Base-by-base conservation (phyloP, 1,140 invertebrate species). In the Drosophila ogumai region DNA sequence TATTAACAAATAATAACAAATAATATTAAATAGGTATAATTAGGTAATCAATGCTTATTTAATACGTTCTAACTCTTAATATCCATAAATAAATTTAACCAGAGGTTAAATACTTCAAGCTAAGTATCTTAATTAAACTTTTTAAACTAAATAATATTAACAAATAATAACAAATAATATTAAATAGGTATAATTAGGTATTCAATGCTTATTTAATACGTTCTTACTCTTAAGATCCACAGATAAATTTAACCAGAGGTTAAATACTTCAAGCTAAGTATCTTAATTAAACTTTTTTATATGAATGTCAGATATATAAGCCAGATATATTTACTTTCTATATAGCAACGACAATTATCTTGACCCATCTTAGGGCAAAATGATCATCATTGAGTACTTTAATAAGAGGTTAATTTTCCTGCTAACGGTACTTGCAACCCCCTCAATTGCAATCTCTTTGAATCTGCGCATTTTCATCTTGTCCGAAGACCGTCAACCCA, bases 391-490 rank as follows among this genome's bases (percentile, higher is more conserved):
- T n/a, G 12, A 25, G 3, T 17, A 7, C 6, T 41, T 54, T 38
- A 38, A 55, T 12, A 32, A 17, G 22, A 15, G 22, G 59, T 61
- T 61, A 15, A 13, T 15, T 15, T 19, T 19, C 32, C 31, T 15
- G 12, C 3, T 9, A 34, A 25, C 12, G 17, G 13, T 5, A 55
- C 52, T 55, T 55, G 32, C 52, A 55, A 1, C n/a, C 17, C 28
- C 8, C 8, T 61, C 12, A 12, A 56, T 38, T 22, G 4, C 52
- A 7, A 22, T 22, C 17, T 6, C 28, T 43, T 32, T 34, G 41
- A 63, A 66, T 66, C 59, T 36, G 57, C 44, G 28, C 43, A 47
- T 32, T 49, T 32, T 9, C 36, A 19, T 41, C n/a, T 17, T 17
- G 3, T 32, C 4, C 5, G n/a, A 46, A 38, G 52, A 32, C 50